Evolutionary conservation across 2,797 vertebrate genomes (phyloP).

Genomic region (Phrynocephalus vlangalii): DNA sequence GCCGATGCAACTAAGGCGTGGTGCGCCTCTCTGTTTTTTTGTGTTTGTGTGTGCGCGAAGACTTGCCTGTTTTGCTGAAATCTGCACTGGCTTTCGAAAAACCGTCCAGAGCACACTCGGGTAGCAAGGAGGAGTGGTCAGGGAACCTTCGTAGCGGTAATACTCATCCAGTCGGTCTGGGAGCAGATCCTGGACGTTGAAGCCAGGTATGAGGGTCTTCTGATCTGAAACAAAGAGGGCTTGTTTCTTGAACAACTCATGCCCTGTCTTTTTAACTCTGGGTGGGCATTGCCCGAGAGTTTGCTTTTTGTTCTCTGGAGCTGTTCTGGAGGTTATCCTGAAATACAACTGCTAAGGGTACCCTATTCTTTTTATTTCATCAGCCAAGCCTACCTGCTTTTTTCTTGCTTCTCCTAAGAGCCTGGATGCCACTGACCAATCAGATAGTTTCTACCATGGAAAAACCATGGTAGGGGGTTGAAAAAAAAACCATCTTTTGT

Average conservation of each 20-base stretch:
- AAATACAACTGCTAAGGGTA: too few relatives aligned
- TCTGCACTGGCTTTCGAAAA: constrained; percentile 85
- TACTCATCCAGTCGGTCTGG: constrained; percentile 87
- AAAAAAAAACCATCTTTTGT: too few relatives aligned
- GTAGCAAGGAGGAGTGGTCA: constrained; percentile 95
- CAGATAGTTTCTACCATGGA: too few relatives aligned
- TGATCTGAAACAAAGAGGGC: constrained; percentile 79
- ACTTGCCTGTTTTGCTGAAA: constrained; percentile 90
- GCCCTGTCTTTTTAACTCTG: not conserved
- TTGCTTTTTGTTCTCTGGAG: not conserved
- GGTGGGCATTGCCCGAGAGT: not conserved
- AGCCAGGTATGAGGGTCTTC: constrained; percentile 83
- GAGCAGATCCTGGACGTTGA: constrained; percentile 87
- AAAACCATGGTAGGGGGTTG: too few relatives aligned
- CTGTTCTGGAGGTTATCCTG: not conserved
- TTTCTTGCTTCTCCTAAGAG: too few relatives aligned
- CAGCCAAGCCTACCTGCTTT: not conserved
- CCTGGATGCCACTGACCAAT: not conserved
- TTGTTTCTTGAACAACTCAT: not conserved
- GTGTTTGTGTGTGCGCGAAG: too few relatives aligned
- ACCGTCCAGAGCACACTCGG: constrained; percentile 95
- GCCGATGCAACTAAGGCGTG: not conserved
- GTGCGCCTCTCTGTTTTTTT: too few relatives aligned
- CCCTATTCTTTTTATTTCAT: too few relatives aligned
- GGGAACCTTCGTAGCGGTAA: constrained; percentile 92